Base-by-base conservation (phyloP, 2,888 invertebrate genomes). In the Parascotia fuliginaria region DNA sequence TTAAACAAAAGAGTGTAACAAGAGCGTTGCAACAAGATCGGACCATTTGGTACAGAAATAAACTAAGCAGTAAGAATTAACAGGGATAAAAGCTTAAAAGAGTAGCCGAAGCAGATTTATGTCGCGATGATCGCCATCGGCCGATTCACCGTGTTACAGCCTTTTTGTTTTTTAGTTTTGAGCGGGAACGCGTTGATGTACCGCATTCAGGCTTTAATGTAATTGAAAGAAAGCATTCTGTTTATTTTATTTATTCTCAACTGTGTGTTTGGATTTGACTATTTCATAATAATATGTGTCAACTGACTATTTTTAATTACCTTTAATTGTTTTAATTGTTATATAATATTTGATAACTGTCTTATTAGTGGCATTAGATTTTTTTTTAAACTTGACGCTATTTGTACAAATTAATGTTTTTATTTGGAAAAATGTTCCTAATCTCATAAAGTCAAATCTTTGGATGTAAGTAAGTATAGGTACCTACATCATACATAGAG, bases 61-160 rank as follows among this genome's bases (percentile, higher is more conserved):
- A 91, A 91, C 90, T 89, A 90, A 92, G 90, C 90, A 89, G 90
- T 87, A 90, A 88, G 91, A 90, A 90, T 90, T 88, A 92, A 91
- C 90, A 89, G 85, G 87, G 88, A 85, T 90, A 90, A 92, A 88
- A 85, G 89, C 86, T 92, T 90, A 85, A 87, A 90, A 90, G 89
- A 89, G 91, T 91, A 91, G 91, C 91, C 90, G 89, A 87, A 83
- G 83, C 82, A 86, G 90, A 92, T 92, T 92, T 92, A 92, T 92
- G 91, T 87, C 84, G 87, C 84, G 81, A 82, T 79, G 90, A 89
- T 91, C 86, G 86, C 85, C 86, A 89, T 90, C 89, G 86, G 77
- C 76, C 85, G 84, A 83, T 85, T 85, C 87, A 78, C 81, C 84
- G 77, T 84, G 85, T 87, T 81, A 79, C 74, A 66, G 74, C 56